Evolutionary conservation across 1,140 invertebrate genomes (phyloP), one percentile per base, ranked within the genome.

Genomic region (Vanessa atalanta): DNA sequence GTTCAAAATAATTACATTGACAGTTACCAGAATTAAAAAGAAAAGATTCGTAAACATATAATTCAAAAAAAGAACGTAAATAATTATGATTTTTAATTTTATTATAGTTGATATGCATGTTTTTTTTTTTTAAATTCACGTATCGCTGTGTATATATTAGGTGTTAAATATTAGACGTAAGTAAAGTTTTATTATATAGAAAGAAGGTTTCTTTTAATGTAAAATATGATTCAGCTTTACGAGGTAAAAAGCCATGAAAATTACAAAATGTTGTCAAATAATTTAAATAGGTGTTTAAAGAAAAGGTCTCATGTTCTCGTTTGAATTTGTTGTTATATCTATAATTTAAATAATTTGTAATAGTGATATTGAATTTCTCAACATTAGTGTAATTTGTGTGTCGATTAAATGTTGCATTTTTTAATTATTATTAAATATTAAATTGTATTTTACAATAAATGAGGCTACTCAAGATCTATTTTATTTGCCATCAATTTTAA

Each of bases 401-500:
- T 43, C 37, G 37, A 43, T 43, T 9, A 43, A 43, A 43, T 11
- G 7, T 43, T 43, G 37, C 37, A 43, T 43, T 43, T 43, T 43
- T 5, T 43, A 43, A 43, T 43, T 43, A 43, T 43, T 43, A 43
- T 43, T 43, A 43, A 43, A 43, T 9, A 43, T 43, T 9, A 9
- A 53, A 53, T 53, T 16, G 51, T 60, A 60, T 60, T 60, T 60
- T 13, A 23, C 53, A 60, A 14, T 60, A 60, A 60, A 60, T 60
- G 20, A 60, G 20, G 55, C 55, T 60, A 9, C 11, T 57, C 12
- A 51, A n/a, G 48, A n/a, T 51, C 20, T n/a, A 13, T 60, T 26
- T 60, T 60, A 26, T 60, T 60, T 60, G 55, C 55, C 55, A 60
- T 60, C 20, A 60, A 60, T 60, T 31, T 26, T 60, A 60, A 60